Evolutionary conservation across 2,888 invertebrate genomes (phyloP), one percentile per base, ranked within the genome.

Genomic region (Caradrina clavipalpis): DNA sequence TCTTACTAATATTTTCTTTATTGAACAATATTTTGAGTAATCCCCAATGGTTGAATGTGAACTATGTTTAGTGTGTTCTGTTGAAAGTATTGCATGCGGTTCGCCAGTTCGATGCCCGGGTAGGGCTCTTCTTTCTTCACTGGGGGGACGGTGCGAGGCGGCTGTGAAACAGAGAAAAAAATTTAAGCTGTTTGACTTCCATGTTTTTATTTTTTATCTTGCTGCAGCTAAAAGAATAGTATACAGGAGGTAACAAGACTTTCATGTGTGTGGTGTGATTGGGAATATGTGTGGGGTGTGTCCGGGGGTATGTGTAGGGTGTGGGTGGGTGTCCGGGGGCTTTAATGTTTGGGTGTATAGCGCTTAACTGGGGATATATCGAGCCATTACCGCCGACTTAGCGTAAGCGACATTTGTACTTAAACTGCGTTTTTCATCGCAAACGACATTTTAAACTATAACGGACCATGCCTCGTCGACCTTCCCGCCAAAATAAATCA

Each of bases 101-200:
- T 89, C 4, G 88, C 79, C 15, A 90, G 80, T 55, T 92, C 91
- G 21, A 91, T 76, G 0, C 88, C 91, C n/a, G 88, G 86, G 75
- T 89, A 92, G 0, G 88, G 75, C 2, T 94, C 94, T 21, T 90
- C 90, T 66, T 93, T 93, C 78, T 92, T 91, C 0, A 87, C 74
- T 0, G 87, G 81, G 0, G 85, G 79, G 0, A 80, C 66, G 0
- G 83, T 26, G 3, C 90, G 85, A 0, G 87, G 71, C 26, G 84
- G 84, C 92, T 92, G 88, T 8, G 10, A 59, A 78, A 64, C 10
- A 50, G n/a, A 7, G n/a, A 35, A 35, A 35, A 6, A 35, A 35
- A 8, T 35, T 35, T n/a, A n/a, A n/a, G 42, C 26, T 26, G 26
- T 26, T 4, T 26, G 4, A 26, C 26, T 26, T 26, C 4, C 4